Evolutionary conservation across 2,888 invertebrate species (phyloP), one percentile per base, ranked within the genome.

Genomic region (Tanypteryx hageni): DNA sequence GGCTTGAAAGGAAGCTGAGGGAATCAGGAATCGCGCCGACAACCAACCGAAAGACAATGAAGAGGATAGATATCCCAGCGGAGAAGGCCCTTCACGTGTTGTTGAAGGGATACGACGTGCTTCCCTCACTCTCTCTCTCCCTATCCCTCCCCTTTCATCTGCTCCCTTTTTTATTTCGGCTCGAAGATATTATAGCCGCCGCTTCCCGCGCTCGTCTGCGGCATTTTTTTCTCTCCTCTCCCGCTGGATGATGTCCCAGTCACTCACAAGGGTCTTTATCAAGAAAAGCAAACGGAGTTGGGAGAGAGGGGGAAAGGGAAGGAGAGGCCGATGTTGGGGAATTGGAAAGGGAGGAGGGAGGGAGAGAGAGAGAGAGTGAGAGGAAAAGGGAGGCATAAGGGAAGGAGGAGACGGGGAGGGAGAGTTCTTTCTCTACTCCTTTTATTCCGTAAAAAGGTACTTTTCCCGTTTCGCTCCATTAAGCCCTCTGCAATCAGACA

Each of bases 401-500:
- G 64, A n/a, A 18, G 64, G 64, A 18, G 22, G n/a, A 0, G 64
- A n/a, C 5, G 64, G 64, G 7, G 22, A 9, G 82, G 27, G 82
- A 14, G 22, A 59, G 61, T 44, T 27, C 61, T 8, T 31, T 22
- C 86, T 27, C 86, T 61, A 58, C 59, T 27, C 64, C 83, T 89
- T 89, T 89, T 89, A 61, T 89, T 22, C 68, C 18, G 64, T 68
- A 89, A 89, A 89, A 89, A 64, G 89, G 89, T 89, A 89, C 89
- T 89, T 89, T 89, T 89, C 61, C 86, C 86, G 86, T 86, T 59
- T 86, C 64, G 89, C 64, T 89, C 89, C 68, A 89, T 89, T 89
- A 89, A 89, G 44, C 16, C 64, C 68, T 44, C 68, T 64, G 89
- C 89, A 89, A 89, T 89, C 89, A 89, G 64, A 44, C 61, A 85